phyloP scores from a whole-genome alignment of 2,797 vertebrate species.

The Petrocephalus schoutedeni region DNA sequence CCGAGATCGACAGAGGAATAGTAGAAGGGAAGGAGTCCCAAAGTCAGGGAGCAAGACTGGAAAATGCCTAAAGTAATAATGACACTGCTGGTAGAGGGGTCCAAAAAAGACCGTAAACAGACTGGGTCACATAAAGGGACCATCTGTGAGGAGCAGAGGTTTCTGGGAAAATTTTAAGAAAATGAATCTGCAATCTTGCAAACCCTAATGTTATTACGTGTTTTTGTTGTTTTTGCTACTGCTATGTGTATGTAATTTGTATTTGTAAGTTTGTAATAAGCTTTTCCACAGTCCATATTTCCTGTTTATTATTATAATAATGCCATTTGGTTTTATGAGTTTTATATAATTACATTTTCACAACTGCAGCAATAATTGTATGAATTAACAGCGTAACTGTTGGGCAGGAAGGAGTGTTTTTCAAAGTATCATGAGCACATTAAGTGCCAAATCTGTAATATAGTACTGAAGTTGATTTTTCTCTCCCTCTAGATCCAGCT shows the following conservation, averaged over 20 bases:
- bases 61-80: not conserved
- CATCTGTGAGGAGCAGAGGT: not conserved
- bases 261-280: not conserved
- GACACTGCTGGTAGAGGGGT: not conserved
- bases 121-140: not conserved
- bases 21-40: too few species aligned
- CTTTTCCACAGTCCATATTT: constrained; percentile 1
- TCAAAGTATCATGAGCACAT: not conserved
- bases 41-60: too few species aligned
- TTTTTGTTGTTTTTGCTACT: not conserved
- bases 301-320: not conserved
- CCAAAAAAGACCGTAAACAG: not conserved
- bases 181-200: not conserved
- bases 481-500: constrained; percentile 65
- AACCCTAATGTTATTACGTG: not conserved
- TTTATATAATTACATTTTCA: not conserved
- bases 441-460: not conserved
- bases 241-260: not conserved
- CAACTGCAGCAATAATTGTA: not conserved
- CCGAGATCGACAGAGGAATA: too few species aligned
- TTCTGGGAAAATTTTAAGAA: not conserved
- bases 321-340: not conserved
- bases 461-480: constrained; percentile 12
- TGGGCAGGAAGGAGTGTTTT: not conserved
- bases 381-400: not conserved